Conservation (phyloP, 92 coral and sea anemone species). For the Actinernus sp. region DNA sequence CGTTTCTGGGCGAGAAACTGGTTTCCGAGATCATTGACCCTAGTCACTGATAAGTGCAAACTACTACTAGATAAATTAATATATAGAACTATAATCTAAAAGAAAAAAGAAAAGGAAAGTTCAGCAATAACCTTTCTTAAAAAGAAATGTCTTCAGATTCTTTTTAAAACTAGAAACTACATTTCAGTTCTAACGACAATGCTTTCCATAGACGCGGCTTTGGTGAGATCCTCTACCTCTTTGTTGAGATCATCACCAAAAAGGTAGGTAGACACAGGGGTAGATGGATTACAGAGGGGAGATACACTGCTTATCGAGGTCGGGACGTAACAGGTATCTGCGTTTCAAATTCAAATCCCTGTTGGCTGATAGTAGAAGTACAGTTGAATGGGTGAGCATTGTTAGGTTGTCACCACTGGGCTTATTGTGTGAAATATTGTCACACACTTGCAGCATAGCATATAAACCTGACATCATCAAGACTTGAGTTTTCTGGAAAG, state of each 20-base stretch:
- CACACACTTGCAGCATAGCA: conserved; percentile 37
- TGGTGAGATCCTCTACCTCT: conserved; percentile 45
- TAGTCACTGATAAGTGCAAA: no score
- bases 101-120: no score
- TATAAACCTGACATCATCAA: conserved; percentile 4
- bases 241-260: conserved; percentile 57
- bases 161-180: no score
- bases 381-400: conserved; percentile 39
- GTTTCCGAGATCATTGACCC: no score
- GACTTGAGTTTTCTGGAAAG: conserved; percentile 34
- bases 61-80: no score
- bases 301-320: conserved; percentile 51
- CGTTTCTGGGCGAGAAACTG: no score
- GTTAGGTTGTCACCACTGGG: conserved; percentile 9
- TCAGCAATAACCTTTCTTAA: no score
- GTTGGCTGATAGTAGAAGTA: conserved; percentile 39
- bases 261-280: conserved; percentile 32
- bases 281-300: conserved; percentile 43
- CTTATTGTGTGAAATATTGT: no score
- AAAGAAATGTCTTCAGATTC: no score
- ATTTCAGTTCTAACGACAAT: no score
- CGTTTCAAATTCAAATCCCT: conserved; percentile 49
- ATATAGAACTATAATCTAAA: no score
- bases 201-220: no score
- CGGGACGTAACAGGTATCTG: conserved; percentile 43